A percentile compares a stretch with the other conserved stretches of the same genome.
Conservation (phyloP, 2,113 vertebrate genomes). For the Spheniscus mendiculus region DNA sequence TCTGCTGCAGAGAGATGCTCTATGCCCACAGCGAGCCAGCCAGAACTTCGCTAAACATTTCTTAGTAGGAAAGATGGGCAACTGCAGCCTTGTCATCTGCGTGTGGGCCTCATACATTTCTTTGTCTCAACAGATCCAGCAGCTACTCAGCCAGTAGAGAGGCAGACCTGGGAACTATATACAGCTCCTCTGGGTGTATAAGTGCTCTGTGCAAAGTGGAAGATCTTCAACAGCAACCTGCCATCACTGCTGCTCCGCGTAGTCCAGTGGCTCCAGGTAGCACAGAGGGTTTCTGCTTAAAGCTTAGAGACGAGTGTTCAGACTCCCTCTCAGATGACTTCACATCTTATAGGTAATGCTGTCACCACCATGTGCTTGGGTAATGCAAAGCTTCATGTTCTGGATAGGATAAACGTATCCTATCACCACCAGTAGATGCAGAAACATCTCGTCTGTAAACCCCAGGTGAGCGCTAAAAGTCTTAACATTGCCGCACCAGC, state of each 20-base stretch:
- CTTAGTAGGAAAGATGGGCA: not conserved
- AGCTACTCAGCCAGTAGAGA: not conserved
- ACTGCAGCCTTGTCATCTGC: not conserved
- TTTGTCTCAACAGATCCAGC: not conserved
- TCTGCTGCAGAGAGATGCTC: not conserved
- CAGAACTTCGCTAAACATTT: not conserved
- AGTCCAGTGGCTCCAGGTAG: not conserved
- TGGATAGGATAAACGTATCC: not conserved
- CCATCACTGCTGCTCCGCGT: not conserved
- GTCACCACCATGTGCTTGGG: not conserved
- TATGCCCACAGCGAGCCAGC: accelerated
- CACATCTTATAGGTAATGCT: not conserved
- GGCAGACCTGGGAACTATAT: too few species aligned
- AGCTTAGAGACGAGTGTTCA: too few species aligned
- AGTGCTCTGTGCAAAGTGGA: accelerated
- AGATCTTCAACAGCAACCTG: not conserved
- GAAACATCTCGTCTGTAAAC: not conserved
- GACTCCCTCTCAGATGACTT: not conserved
- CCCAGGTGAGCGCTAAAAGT: not conserved
- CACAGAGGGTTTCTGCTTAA: not conserved
- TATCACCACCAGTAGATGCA: not conserved
- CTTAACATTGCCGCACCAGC: not conserved
- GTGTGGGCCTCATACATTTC: not conserved
- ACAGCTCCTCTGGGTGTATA: not conserved
- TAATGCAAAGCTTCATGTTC: not conserved